Conservation (phyloP, 2,888 invertebrate species). For the Elysia crispata region DNA sequence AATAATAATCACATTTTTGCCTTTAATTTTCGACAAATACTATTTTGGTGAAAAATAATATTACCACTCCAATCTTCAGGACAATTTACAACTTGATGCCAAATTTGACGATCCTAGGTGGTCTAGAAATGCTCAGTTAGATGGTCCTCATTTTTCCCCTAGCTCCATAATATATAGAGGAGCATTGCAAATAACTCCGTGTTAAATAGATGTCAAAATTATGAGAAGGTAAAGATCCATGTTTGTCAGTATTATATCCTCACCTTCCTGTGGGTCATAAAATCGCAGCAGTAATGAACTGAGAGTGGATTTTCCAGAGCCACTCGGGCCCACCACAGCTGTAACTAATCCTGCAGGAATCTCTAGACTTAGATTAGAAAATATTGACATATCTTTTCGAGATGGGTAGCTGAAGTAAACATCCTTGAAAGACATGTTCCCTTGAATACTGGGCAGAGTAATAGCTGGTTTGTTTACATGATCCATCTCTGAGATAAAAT, state of each 20-base stretch:
- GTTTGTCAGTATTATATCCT: not conserved
- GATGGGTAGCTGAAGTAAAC: conserved; percentile 87
- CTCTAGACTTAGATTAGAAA: conserved; percentile 84
- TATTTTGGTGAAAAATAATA: too few relatives aligned
- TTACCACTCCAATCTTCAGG: too few relatives aligned
- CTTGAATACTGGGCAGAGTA: conserved; percentile 75
- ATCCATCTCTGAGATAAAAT: not conserved
- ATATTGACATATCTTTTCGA: conserved; percentile 81
- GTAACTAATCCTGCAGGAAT: conserved; percentile 84
- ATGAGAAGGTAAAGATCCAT: too few relatives aligned
- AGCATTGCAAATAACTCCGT: too few relatives aligned
- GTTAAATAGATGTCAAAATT: too few relatives aligned
- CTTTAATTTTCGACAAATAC: too few relatives aligned
- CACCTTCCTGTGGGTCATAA: conserved; percentile 86
- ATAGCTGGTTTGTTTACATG: not conserved
- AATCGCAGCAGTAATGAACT: conserved; percentile 87
- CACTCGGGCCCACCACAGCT: conserved; percentile 93
- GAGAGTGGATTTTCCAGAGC: conserved; percentile 96
- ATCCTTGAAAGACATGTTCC: conserved; percentile 86
- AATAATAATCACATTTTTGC: too few relatives aligned
- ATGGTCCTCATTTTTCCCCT: too few relatives aligned
- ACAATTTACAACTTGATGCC: too few relatives aligned
- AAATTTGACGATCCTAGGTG: too few relatives aligned
- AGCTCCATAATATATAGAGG: too few relatives aligned
- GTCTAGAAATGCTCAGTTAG: too few relatives aligned